Evolutionary conservation across 2,888 invertebrate species (phyloP), one percentile per base, ranked within the genome.

Genomic region (Cerastis rubricosa): DNA sequence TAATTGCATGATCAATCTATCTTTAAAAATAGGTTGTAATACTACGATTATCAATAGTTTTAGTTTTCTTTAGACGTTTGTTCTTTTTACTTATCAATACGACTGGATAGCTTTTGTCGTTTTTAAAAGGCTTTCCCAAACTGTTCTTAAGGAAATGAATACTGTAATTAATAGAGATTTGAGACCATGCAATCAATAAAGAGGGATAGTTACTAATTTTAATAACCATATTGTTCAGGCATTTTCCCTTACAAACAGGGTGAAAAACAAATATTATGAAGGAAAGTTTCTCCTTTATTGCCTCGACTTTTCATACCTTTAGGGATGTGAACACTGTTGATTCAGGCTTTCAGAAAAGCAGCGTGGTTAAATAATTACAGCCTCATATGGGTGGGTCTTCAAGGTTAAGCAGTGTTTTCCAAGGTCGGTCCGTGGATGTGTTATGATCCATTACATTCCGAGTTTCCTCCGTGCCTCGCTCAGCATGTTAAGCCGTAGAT

Each of bases 11-110:
- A 68, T 61, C 49, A 25, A 61, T 14, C 0, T 7, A 11, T 47
- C 22, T 67, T 72, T 22, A 25, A 54, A 63, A 72, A 70, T 54
- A 57, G 25, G 49, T 54, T 51, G 45, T 61, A 71, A 82, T 69
- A 25, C n/a, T 49, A 40, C 22, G 25, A 17, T 51, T 6, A 35
- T 25, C 6, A 54, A 25, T 3, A 61, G 19, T 40, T 12, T 2
- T 35, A 14, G 9, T 68, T 54, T n/a, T 40, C 4, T 40, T 40
- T 51, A 2, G 9, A 35, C 19, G 6, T 12, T 66, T 66, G n/a
- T 66, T 40, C 40, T 45, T 45, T 65, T 17, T 25, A 45, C 22
- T 1, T 59, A n/a, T 19, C 3, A n/a, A n/a, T 54, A 11, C 11
- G n/a, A 9, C n/a, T n/a, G 35, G 35, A 35, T 35, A 35, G 35